phyloP scores from a whole-genome alignment of 2,888 invertebrate species.

The Drosophila quinaria region DNA sequence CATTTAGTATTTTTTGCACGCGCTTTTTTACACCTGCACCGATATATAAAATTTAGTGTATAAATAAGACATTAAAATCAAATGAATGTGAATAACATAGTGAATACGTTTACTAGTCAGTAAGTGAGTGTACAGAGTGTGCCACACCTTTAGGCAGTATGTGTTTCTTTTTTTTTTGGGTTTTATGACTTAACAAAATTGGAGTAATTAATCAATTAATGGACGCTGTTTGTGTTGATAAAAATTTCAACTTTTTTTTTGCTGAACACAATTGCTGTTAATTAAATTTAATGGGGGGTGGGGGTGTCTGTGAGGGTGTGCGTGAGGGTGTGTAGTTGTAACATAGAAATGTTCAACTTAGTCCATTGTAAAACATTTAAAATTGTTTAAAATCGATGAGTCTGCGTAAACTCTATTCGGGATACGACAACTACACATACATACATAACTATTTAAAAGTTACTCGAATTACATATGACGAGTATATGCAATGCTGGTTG shows the following conservation, averaged over 20 bases:
- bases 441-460: slow-evolving; percentile 42
- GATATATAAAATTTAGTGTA: slow-evolving; percentile 62
- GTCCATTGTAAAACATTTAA: slow-evolving; percentile 70
- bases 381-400: slow-evolving; percentile 59
- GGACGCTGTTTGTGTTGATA: slow-evolving; percentile 34
- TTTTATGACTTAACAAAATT: slow-evolving; percentile 17
- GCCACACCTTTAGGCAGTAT: slow-evolving; percentile 61
- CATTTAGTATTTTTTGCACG: slow-evolving; percentile 16
- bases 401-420: slow-evolving; percentile 48
- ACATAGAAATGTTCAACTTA: slow-evolving; percentile 73
- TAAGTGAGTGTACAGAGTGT: slow-evolving; percentile 13
- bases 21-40: slow-evolving; percentile 70
- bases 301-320: slow-evolving; percentile 2
- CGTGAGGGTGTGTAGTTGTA: slow-evolving; percentile 39
- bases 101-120: slow-evolving; percentile 1
- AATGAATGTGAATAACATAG: slow-evolving; percentile 16
- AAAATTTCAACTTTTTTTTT: slow-evolving; percentile 24
- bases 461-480: slow-evolving; percentile 16
- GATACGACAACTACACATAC: slow-evolving; percentile 44
- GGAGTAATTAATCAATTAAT: slow-evolving; percentile 30
- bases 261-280: slow-evolving; percentile 66
- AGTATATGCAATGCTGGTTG: slow-evolving; percentile 9
- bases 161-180: slow-evolving; percentile 20
- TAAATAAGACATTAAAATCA: slow-evolving; percentile 22
- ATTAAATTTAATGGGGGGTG: slow-evolving; percentile 30